Conservation (phyloP, 2,113 vertebrate species). For the Haemorhous mexicanus region DNA sequence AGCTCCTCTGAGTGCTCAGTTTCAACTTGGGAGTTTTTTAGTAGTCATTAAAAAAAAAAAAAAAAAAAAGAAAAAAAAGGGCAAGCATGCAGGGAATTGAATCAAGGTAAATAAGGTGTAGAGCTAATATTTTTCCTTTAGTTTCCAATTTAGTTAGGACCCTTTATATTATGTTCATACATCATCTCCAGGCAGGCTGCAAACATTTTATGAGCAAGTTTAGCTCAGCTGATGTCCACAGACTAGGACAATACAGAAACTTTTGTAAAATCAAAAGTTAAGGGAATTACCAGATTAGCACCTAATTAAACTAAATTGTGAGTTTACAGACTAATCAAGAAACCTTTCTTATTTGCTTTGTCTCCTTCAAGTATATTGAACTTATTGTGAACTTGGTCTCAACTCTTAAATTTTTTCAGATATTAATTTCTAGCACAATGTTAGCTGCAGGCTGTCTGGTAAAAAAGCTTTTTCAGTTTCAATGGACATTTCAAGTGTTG, state of each 20-base stretch:
- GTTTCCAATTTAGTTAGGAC: background rate
- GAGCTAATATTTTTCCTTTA: background rate
- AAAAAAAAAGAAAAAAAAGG: too few species aligned
- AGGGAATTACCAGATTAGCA: background rate
- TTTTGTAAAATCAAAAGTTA: background rate
- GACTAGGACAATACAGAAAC: background rate
- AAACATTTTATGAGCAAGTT: background rate
- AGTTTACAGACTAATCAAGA: background rate
- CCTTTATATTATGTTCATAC: background rate
- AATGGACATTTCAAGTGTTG: background rate
- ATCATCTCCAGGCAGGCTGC: background rate
- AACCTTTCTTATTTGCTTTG: background rate
- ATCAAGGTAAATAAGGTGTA: background rate
- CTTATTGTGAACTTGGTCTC: background rate
- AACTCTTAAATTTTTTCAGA: background rate
- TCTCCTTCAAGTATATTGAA: background rate
- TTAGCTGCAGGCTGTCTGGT: background rate
- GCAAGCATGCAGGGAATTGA: background rate
- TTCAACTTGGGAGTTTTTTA: background rate
- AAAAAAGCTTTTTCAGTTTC: background rate
- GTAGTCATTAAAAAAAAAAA: background rate
- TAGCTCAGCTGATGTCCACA: background rate
- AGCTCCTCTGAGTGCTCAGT: background rate
- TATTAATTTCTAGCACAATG: background rate
- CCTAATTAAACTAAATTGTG: background rate